Evolutionary conservation across 2,888 invertebrate species (phyloP).

Genomic region (Xanthia togata): DNA sequence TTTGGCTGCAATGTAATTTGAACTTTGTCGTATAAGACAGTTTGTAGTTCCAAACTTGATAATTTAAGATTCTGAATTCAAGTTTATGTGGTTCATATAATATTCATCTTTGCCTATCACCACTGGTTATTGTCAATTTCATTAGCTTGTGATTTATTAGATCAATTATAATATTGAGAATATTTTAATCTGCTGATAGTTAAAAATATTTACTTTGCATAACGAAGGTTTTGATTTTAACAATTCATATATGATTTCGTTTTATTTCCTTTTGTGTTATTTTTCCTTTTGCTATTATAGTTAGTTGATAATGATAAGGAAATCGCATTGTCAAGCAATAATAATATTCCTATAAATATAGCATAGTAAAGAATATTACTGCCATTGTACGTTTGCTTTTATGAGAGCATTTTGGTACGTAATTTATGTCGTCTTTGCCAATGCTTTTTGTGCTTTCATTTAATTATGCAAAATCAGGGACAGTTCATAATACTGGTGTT

Average conservation of each 20-base stretch:
- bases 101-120: conserved; percentile 51
- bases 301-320: conserved; percentile 19
- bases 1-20: conserved; percentile 9
- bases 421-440: conserved; percentile 73
- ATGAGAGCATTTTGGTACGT: conserved; percentile 70
- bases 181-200: conserved; percentile 2
- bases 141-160: conserved; percentile 48
- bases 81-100: conserved; percentile 38
- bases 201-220: conserved; percentile 24
- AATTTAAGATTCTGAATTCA: conserved; percentile 28
- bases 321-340: conserved; percentile 34
- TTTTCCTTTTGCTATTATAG: conserved; percentile 14
- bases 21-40: neutral
- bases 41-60: neutral
- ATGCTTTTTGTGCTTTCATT: conserved; percentile 83
- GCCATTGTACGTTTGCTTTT: conserved; percentile 61
- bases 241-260: conserved; percentile 10
- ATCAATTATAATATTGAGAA: conserved; percentile 17
- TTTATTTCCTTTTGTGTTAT: conserved; percentile 21
- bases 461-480: conserved; percentile 74
- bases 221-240: conserved; percentile 11
- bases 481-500: conserved; percentile 49
- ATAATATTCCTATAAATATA: conserved; percentile 51
- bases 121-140: conserved; percentile 56
- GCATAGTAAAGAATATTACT: conserved; percentile 54